phyloP scores from a whole-genome alignment of 2,888 invertebrate species.

The Achlya flavicornis region DNA sequence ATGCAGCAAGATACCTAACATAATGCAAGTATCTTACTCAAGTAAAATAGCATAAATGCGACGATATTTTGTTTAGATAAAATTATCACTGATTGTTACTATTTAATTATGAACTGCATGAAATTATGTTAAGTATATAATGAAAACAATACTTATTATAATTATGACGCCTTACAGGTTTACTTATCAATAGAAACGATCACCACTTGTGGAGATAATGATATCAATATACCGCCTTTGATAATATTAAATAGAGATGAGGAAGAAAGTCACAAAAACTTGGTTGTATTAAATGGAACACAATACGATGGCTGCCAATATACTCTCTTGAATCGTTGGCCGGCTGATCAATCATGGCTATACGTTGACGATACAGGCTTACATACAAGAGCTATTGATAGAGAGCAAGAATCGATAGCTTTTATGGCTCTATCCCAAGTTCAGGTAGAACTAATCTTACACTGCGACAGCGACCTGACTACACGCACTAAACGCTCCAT shows the following conservation, averaged over 20 bases:
- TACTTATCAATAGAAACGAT: slow-evolving; percentile 56
- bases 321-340: slow-evolving; percentile 67
- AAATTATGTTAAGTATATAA: too few species aligned
- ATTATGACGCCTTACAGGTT: slow-evolving; percentile 50
- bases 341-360: slow-evolving; percentile 66
- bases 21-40: too few species aligned
- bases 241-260: slow-evolving; percentile 70
- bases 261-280: slow-evolving; percentile 60
- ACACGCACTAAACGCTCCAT: slow-evolving; percentile 57
- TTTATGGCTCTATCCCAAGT: slow-evolving; percentile 77
- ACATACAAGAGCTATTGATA: slow-evolving; percentile 65
- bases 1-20: too few species aligned
- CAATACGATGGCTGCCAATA: slow-evolving; percentile 58
- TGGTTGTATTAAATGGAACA: slow-evolving; percentile 54
- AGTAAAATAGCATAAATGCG: too few species aligned
- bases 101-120: too few species aligned
- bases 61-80: not conserved
- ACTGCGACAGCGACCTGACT: slow-evolving; percentile 52
- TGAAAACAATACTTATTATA: not conserved
- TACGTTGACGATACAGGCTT: slow-evolving; percentile 67
- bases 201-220: slow-evolving; percentile 49
- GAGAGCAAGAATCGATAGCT: slow-evolving; percentile 74
- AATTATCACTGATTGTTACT: not conserved
- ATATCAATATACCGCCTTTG: slow-evolving; percentile 59
- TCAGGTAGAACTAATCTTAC: slow-evolving; percentile 69